Conservation (phyloP, 2,888 invertebrate species). For the Temnothorax ravouxi region DNA sequence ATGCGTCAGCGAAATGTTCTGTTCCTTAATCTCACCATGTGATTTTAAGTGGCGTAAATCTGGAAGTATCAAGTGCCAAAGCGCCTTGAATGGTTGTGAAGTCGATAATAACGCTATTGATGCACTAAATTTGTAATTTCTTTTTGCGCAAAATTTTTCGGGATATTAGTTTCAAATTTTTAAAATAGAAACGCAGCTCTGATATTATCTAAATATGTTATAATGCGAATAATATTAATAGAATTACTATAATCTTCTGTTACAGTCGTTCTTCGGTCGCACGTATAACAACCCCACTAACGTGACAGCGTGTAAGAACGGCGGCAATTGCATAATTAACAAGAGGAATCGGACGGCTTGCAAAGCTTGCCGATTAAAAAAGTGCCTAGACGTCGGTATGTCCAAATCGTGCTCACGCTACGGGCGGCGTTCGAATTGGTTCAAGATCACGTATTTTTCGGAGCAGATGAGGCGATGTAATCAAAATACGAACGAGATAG, state of each 20-base stretch:
- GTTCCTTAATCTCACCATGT: conserved; percentile 33
- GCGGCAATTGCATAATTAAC: conserved; percentile 96
- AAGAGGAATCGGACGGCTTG: conserved; percentile 97
- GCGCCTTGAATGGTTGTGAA: neutral
- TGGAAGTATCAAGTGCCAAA: neutral
- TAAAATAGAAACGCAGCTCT: no score
- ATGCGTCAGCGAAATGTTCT: conserved; percentile 55
- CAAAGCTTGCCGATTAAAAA: conserved; percentile 95
- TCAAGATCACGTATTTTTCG: conserved; percentile 96
- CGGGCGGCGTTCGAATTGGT: conserved; percentile 96
- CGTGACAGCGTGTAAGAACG: conserved; percentile 95
- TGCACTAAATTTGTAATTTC: neutral
- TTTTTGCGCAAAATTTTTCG: neutral
- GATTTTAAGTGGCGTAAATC: conserved; percentile 19
- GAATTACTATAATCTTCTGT: conserved; percentile 22
- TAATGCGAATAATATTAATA: neutral
- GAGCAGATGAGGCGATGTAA: conserved; percentile 88
- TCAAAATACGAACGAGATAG: neutral
- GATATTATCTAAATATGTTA: conserved; percentile 5
- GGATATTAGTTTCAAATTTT: neutral
- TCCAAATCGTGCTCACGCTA: conserved; percentile 96
- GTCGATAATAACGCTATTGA: neutral
- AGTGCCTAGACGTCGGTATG: conserved; percentile 96
- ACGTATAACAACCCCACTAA: conserved; percentile 96
- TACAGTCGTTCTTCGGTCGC: conserved; percentile 96